Base-by-base conservation (phyloP, 92 coral and sea anemone genomes). In the Phenganax stokvisi region DNA sequence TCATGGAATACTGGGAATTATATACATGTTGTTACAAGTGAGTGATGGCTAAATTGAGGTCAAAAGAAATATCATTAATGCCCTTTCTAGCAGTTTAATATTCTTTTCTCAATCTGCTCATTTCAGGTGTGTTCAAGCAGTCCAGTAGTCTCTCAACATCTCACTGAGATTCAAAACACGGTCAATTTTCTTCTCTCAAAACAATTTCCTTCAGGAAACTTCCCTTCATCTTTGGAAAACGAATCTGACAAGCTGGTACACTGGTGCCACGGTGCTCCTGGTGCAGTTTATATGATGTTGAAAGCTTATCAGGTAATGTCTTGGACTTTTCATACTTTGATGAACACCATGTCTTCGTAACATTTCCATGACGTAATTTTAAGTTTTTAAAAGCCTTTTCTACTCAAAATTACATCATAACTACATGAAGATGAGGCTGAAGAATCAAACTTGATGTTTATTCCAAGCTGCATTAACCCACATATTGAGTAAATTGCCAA, bases 261-360 rank as follows among this genome's bases (percentile, higher is more conserved):
- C 85, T 94, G 98, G 98, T 94, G 98, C 30, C 98, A 94, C 73
- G 98, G 98, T 13, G 98, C 98, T 9, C 97, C 98, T 16, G 98
- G 98, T 52, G 90, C 92, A 17, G 87, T 91, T 11, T 89, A 91
- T 57, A 89, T 94, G 31, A 87, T 94, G 97, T 77, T 90, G 64
- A 94, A 90, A 80, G 92, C 98, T 29, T 84, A 90, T 87, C 88
- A 92, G 98, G 98, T 91, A 10, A 56, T 13, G 11, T 56, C 27
- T 60, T 9, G 51, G 58, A 9, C 25, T 37, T 6, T 30, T 0
- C 17, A 37, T 2, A 37, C 3, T 37, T 37, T 5, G 47, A 37
- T 2, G 5, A 1, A 37, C 47, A 37, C 2, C 5, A 5, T 37
- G 47, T 37, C 47, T 37, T 37, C 47, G 47, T 37, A 20, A 20